Conservation (phyloP, 1,140 invertebrate genomes). For the Pararge aegeria region DNA sequence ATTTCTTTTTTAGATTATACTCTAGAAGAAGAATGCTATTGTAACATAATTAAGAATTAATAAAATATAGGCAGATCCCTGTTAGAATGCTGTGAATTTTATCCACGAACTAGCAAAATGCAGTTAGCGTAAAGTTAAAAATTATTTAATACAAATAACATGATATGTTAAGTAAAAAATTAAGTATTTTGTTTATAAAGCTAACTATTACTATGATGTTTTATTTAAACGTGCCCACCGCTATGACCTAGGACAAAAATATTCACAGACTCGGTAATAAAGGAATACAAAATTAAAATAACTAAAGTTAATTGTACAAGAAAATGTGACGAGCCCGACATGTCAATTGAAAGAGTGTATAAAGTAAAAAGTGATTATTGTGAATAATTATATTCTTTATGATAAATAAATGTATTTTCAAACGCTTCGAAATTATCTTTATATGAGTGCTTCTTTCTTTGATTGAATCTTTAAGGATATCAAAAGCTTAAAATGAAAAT, state of each 20-base stretch:
- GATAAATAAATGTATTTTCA: slow-evolving; percentile 4
- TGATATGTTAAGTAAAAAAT: no score
- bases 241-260: slow-evolving; percentile 29
- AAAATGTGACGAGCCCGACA: slow-evolving; percentile 64
- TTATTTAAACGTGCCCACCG: slow-evolving; percentile 14
- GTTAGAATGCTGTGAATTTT: no score
- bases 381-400: slow-evolving; percentile 38
- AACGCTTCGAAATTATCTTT: slow-evolving; percentile 5
- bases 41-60: no score
- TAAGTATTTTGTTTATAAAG: no score
- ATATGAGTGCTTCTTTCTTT: not conserved
- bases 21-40: no score
- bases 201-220: not conserved
- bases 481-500: no score
- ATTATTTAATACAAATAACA: no score
- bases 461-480: not conserved
- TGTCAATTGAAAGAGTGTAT: slow-evolving; percentile 74
- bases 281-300: slow-evolving; percentile 41
- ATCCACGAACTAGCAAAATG: no score
- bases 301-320: slow-evolving; percentile 69
- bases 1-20: no score
- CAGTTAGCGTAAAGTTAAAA: no score
- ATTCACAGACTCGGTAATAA: slow-evolving; percentile 31
- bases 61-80: no score
- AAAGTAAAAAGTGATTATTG: slow-evolving; percentile 49